These are phyloP conservation scores for Cryptocephalus moraei DNA, from an alignment of 2,888 invertebrate species.

Conservation along the genomic window DNA sequence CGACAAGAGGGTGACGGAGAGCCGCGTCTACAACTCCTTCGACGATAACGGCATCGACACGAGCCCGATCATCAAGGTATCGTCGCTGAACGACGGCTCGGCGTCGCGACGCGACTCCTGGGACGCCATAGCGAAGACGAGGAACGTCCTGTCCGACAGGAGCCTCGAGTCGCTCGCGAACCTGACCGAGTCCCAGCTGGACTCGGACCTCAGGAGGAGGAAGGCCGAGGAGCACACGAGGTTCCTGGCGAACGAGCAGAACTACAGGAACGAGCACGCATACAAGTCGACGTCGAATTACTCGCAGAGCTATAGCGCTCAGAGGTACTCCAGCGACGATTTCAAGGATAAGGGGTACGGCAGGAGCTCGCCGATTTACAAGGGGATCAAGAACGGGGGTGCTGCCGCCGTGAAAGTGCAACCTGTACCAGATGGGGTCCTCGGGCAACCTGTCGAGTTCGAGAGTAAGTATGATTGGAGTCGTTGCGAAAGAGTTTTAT, in stretches of 20 bases:
- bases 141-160: constrained; percentile 59
- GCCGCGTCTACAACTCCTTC: constrained; percentile 20
- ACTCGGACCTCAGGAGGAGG: constrained; percentile 32
- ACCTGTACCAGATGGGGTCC: constrained; percentile 73
- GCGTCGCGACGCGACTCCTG: constrained; percentile 62
- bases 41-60: constrained; percentile 39
- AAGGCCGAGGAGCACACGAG: constrained; percentile 31
- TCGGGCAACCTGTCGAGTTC: constrained; percentile 91
- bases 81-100: constrained; percentile 42
- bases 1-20: constrained; percentile 28
- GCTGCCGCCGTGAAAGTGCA: constrained; percentile 79
- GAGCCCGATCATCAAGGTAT: constrained; percentile 49
- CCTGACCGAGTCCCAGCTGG: constrained; percentile 51
- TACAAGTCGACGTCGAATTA: constrained; percentile 16
- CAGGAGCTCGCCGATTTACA: constrained; percentile 20
- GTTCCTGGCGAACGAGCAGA: constrained; percentile 6
- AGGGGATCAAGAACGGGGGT: constrained; percentile 55
- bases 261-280: constrained; percentile 16
- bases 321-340: constrained; percentile 26
- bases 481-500: not conserved
- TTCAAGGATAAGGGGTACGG: constrained; percentile 16
- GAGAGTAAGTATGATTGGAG: constrained; percentile 59
- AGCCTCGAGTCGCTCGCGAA: constrained; percentile 63
- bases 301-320: constrained; percentile 22
- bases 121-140: constrained; percentile 74